phyloP scores from a whole-genome alignment of 2,113 vertebrate genomes.

The Equus przewalskii region DNA sequence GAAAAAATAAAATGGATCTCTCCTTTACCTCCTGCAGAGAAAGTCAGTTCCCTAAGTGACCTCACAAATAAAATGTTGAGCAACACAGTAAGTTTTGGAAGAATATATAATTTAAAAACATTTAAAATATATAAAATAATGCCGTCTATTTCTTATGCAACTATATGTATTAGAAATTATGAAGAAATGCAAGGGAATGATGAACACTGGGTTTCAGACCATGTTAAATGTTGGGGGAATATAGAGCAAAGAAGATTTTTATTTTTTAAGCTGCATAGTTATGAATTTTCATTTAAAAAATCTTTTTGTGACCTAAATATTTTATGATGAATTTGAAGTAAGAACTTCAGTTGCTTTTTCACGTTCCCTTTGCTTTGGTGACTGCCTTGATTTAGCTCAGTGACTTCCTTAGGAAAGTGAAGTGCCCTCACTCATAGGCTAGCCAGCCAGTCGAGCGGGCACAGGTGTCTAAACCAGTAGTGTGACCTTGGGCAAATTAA shows the following conservation, averaged over 20 bases:
- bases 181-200: background rate
- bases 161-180: background rate
- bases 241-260: background rate
- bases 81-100: background rate
- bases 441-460: background rate
- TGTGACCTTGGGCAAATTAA: background rate
- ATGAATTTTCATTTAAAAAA: background rate
- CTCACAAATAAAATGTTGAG: slow-evolving; percentile 21
- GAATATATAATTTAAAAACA: background rate
- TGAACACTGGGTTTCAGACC: background rate
- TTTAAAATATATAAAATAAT: slow-evolving; percentile 2
- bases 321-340: slow-evolving; percentile 24
- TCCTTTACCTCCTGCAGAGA: background rate
- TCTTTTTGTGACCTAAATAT: background rate
- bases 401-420: background rate
- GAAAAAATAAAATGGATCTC: background rate
- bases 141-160: background rate
- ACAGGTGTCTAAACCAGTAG: too few species aligned
- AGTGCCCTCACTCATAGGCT: background rate
- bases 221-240: background rate
- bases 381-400: background rate
- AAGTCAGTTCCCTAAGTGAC: background rate
- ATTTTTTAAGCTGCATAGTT: background rate
- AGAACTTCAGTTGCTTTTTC: background rate
- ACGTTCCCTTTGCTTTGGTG: background rate